phyloP scores from a whole-genome alignment of 2,797 vertebrate genomes.

The Pristis pectinata region DNA sequence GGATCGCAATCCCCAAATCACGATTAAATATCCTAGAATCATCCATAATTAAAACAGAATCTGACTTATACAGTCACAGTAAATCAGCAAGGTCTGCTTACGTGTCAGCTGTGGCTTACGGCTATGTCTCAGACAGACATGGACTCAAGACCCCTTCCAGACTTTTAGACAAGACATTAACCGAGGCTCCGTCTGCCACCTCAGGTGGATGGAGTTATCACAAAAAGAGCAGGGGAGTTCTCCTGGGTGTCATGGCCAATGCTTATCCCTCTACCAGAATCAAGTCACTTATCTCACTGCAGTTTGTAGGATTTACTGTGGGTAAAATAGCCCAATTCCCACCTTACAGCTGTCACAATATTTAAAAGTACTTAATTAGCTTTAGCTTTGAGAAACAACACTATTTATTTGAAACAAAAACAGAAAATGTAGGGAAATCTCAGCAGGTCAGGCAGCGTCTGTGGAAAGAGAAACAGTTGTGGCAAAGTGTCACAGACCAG shows the following conservation, averaged over 20 bases:
- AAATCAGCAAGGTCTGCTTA: neutral
- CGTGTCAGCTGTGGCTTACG: neutral
- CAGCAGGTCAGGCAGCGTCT: no score
- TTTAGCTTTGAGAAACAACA: neutral
- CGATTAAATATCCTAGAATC: conserved; percentile 8
- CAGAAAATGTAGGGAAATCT: no score
- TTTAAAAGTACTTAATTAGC: neutral
- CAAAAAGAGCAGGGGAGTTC: neutral
- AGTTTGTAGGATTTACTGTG: neutral
- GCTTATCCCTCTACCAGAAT: neutral
- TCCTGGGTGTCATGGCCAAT: neutral
- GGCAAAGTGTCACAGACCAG: no score
- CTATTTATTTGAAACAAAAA: neutral
- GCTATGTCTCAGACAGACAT: neutral
- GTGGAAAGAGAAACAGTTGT: no score
- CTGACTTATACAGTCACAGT: neutral
- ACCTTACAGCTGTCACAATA: neutral
- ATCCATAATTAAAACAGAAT: conserved; percentile 10
- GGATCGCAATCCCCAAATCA: conserved; percentile 1
- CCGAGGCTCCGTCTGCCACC: neutral
- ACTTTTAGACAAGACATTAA: neutral
- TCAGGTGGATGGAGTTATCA: neutral
- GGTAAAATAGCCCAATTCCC: neutral
- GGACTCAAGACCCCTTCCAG: neutral
- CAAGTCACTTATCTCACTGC: neutral